Evolutionary conservation across 2,888 invertebrate genomes (phyloP).

Genomic region (Drosophila nr. fundita): DNA sequence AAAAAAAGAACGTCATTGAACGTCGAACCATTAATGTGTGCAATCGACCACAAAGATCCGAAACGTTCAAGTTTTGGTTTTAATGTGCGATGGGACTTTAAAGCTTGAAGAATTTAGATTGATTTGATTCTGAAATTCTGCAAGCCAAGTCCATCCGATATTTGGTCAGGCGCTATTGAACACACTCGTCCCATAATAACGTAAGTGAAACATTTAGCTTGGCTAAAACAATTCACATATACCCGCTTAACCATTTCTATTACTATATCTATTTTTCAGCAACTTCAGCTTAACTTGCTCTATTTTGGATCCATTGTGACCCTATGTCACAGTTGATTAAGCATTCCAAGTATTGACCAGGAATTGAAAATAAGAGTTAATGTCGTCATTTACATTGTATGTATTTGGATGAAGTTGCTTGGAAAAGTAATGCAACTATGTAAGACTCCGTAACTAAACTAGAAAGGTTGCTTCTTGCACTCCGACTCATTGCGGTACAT

Average conservation of each 20-base stretch:
- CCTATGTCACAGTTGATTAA: constrained; percentile 8
- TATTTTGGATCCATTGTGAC: constrained; percentile 22
- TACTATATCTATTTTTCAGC: constrained; percentile 57
- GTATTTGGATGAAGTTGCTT: constrained; percentile 3
- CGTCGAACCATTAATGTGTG: constrained; percentile 85
- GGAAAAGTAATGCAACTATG: not conserved
- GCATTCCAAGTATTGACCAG: constrained; percentile 13
- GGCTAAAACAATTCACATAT: not conserved
- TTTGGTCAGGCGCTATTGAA: not conserved
- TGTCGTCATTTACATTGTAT: not conserved
- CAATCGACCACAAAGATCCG: constrained; percentile 72
- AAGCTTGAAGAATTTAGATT: constrained; percentile 67
- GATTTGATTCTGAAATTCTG: constrained; percentile 56
- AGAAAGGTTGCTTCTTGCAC: not conserved
- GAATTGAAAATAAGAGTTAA: not conserved
- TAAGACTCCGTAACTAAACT: not conserved
- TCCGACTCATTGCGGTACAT: not conserved
- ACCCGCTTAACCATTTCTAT: constrained; percentile 32
- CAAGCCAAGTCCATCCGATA: constrained; percentile 62
- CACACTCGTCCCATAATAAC: constrained; percentile 18
- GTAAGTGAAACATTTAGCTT: constrained; percentile 51
- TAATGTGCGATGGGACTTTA: constrained; percentile 40
- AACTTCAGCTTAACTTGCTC: constrained; percentile 5
- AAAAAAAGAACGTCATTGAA: constrained; percentile 76
- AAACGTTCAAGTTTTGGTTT: constrained; percentile 31